Evolutionary conservation across 1,140 invertebrate genomes (phyloP), one percentile per base, ranked within the genome.

Genomic region (Diorhabda sublineata): DNA sequence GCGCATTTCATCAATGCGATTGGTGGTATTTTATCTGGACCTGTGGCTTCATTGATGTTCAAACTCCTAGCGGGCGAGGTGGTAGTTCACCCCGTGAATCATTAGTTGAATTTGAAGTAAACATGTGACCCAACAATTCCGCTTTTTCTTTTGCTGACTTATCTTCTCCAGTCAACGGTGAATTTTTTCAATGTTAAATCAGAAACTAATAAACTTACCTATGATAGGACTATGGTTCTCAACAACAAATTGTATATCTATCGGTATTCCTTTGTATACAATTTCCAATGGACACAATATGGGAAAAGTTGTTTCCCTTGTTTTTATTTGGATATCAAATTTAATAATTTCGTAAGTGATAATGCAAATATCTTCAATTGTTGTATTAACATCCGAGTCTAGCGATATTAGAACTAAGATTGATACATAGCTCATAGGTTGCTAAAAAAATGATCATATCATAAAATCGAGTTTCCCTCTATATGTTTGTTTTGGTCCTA

Each of bases 251-350:
- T 52, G 42, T 26, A 75, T 64, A 4, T 61, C 59, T 3, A 62
- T 58, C 1, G 72, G 68, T 5, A 70, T 61, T 47, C 67, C 71
- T 4, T 70, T 59, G 61, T 77, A 75, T 11, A 77, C 66, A 7
- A 76, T 65, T 68, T 76, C 64, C 45, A 67, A 11, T 7, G 77
- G 73, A 57, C 70, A 76, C 6, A 79, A 65, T 41, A 78, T 71
- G 0, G 76, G 69, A 44, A 61, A 61, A 11, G 65, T n/a, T 7
- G 72, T 66, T 8, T 67, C 64, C 2, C 61, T 56, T 11, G 74
- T 71, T 56, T 73, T 70, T 4, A 78, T 68, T 3, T 45, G 43
- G 8, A 78, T 71, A 45, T 76, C 52, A 42, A 67, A 66, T 57
- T 75, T 57, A 3, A 70, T 64, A 42, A 76, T 60, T 65, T 76